Base-by-base conservation (phyloP, 2,888 invertebrate genomes). In the Ametastegia equiseti region DNA sequence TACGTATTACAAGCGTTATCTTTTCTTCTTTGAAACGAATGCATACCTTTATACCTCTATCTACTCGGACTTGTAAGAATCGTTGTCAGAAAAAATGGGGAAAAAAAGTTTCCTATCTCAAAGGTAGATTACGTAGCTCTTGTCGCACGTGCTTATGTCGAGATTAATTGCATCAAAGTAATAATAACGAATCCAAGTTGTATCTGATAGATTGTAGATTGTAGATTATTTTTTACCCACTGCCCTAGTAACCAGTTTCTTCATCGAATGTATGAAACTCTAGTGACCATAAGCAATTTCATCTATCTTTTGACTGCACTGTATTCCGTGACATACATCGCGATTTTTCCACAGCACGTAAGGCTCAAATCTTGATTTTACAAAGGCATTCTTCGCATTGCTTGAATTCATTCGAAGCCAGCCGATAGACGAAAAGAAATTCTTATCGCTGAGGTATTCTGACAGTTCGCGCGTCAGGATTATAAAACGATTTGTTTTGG, bases 221-320 rank as follows among this genome's bases (percentile, higher is more conserved):
- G 63, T 63, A 45, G 60, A 45, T 63, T 78, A 78, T 63, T 63
- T 19, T 78, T 78, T 45, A 78, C 78, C 78, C 30, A 78, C 60
- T 78, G 60, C 39, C 57, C 78, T 11, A 39, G n/a, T 78, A 57
- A 36, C 42, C 7, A 27, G 42, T 15, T 78, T 78, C 19, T 11
- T 75, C 33, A 54, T 27, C 54, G 54, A 36, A 50, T 9, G n/a
- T n/a, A n/a, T n/a, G n/a, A 36, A 54, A 50, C 30, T 45, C 42
- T 23, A 27, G 39, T 42, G 1, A 60, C 23, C 39, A 36, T 13
- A 45, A 27, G 13, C 9, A 30, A 30, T 30, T 9, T 30, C 27
- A 60, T 15, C 27, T 23, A 30, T 13, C 60, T 19, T 15, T 60
- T 15, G 13, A 23, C 23, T 54, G 54, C 9, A 54, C 23, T 54